phyloP scores from a whole-genome alignment of 1,140 invertebrate genomes.

The Drosophila kohkoa region DNA sequence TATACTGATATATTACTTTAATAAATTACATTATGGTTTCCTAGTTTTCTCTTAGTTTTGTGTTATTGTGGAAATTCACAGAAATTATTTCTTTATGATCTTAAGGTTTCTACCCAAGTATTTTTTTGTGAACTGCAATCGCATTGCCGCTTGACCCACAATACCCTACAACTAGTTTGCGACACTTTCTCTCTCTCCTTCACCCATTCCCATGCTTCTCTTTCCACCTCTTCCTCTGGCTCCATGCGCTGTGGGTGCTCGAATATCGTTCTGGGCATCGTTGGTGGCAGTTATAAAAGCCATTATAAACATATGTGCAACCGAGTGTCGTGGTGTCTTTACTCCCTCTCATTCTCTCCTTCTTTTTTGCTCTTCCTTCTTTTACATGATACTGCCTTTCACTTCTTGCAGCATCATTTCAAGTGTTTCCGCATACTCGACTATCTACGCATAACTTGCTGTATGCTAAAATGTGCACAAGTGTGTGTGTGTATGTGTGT shows the following conservation, averaged over 20 bases:
- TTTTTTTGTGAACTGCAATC: background rate
- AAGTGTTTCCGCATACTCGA: constrained; percentile 57
- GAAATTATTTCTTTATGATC: no score
- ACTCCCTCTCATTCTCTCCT: background rate
- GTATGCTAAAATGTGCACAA: constrained; percentile 1
- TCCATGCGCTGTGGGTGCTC: background rate
- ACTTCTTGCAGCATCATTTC: constrained; percentile 27
- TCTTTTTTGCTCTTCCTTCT: background rate
- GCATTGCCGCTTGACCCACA: background rate
- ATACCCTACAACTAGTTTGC: background rate
- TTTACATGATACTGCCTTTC: no score
- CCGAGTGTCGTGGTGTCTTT: constrained; percentile 29
- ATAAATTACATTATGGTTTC: no score
- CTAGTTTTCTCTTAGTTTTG: no score
- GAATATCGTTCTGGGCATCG: constrained; percentile 16
- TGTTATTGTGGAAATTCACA: no score
- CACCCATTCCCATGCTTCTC: background rate
- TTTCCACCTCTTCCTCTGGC: background rate
- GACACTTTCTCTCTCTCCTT: background rate
- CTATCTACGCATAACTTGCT: constrained; percentile 16
- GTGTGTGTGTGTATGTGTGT: constrained; percentile 14
- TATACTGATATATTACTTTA: no score
- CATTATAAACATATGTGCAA: constrained; percentile 78
- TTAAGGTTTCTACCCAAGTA: background rate
- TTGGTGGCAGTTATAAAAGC: constrained; percentile 69